Conservation (phyloP, 2,888 invertebrate genomes). For the Hoplodrina blanda region DNA sequence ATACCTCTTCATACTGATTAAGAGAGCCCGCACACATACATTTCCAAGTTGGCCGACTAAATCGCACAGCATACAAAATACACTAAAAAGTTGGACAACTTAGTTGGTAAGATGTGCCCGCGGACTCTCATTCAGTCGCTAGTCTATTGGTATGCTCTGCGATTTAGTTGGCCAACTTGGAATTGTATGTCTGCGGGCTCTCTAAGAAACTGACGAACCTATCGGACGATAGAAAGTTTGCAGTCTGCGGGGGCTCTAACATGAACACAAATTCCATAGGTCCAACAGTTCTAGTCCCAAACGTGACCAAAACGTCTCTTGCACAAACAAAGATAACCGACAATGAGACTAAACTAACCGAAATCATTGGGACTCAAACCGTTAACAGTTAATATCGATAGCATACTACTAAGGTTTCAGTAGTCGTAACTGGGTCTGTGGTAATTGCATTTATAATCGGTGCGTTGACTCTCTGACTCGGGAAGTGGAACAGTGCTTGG, state of each 20-base stretch:
- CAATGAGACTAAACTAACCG: slow-evolving; percentile 19
- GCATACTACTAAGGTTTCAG: slow-evolving; percentile 51
- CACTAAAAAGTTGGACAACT: no score
- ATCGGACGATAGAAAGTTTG: no score
- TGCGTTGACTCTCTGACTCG: slow-evolving; percentile 40
- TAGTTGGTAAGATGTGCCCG: no score
- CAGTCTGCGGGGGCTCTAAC: background rate
- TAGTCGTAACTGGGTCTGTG: slow-evolving; percentile 43
- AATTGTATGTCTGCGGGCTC: no score
- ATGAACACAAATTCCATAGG: background rate
- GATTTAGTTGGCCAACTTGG: no score
- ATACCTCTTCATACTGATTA: no score
- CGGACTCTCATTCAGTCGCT: no score
- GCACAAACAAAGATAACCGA: slow-evolving; percentile 33
- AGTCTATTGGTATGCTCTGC: no score
- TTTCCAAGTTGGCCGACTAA: no score
- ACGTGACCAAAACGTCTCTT: slow-evolving; percentile 5
- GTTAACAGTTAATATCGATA: slow-evolving; percentile 19
- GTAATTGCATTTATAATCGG: slow-evolving; percentile 55
- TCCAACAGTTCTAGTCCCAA: background rate
- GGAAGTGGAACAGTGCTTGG: background rate
- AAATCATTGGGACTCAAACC: slow-evolving; percentile 14
- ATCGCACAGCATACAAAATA: no score
- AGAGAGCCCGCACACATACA: no score
- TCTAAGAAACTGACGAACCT: no score